Base-by-base conservation (phyloP, 1,140 invertebrate species). In the Trichoplusia ni region DNA sequence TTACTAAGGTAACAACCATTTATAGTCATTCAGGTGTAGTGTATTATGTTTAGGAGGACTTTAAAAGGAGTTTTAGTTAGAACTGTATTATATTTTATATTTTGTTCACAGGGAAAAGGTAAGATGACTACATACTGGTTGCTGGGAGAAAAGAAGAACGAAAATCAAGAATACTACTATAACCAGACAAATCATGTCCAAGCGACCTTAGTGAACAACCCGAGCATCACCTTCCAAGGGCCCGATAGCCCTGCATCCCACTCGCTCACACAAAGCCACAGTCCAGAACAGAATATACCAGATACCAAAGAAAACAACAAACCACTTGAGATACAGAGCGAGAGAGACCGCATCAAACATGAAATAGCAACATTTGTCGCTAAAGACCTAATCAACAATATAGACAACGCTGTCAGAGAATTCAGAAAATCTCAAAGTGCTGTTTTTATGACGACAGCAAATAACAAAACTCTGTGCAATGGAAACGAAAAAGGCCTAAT, bases 91-190 rank as follows among this genome's bases (percentile, higher is more conserved):
- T 2, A 13, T 35, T 35, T 5, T 16, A 6, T 2, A 42, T 19
- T 23, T 53, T 38, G 38, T 73, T 63, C 54, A 18, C 68, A 96
- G 95, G 97, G 97, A 1, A 98, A 97, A 92, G 96, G 96, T 0
- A 93, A 93, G 76, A 94, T 97, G 92, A 94, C 94, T 13, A 98
- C 97, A 0, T 98, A 97, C 81, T 98, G 97, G 97, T 89, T 98
- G 13, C 91, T 94, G 3, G 96, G 96, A 18, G 95, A 96, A 42
- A 89, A 84, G 67, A 65, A 69, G 7, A 23, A 59, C 7, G 38
- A 64, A 61, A 71, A 47, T 33, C 49, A 64, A 37, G 21, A 69
- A n/a, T 51, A 27, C 29, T 51, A 51, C n/a, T 51, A 51, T 8
- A 49, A 23, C 1, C 61, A 60, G 53, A 68, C 49, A 5, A 79